Base-by-base conservation (phyloP, 2,113 vertebrate species). In the Phocoena sinus region DNA sequence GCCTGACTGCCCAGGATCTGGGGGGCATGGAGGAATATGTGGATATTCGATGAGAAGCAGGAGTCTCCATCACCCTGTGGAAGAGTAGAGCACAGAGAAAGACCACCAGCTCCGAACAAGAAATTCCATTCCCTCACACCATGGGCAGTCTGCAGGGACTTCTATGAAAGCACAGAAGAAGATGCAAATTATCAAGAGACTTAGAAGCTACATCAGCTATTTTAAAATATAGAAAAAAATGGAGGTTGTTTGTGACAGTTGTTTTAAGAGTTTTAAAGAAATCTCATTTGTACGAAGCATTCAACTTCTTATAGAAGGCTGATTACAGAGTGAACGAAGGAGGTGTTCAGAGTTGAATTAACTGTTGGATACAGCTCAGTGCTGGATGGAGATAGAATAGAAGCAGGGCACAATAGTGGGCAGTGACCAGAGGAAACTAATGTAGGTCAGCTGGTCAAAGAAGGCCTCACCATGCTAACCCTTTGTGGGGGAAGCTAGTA, bases 91-190 rank as follows among this genome's bases (percentile, higher is more conserved):
- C 81, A 5, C 65, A 71, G 53, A 82, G 20, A 47, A 47, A 33
- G 70, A 4, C 14, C 0, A 33, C 9, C 26, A 13, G 15, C 15
- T 36, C 28, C 1, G 38, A 28, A 83, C 20, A 73, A 13, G 41
- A 81, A 85, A 62, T 62, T 25, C 8, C 38, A 11, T 21, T 21
- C 28, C 53, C 33, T 17, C 5, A 2, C 53, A 17, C 2, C 41
- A 4, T 4, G 2, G 9, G 53, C 41, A 71, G 6, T 58, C 44
- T 28, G 36, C 5, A 3, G 2, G 67, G 18, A 23, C 1, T 14
- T 53, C 44, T 3, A 1, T 65, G 41, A 23, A 73, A 38, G n/a
- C 25, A 56, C 3, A 73, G 14, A 84, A 8, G 23, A 88, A 83
- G 68, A 33, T 25, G 31, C 7, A 47, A 6, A 1, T 15, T 31